Percentiles rank a stretch among this genome's conserved stretches.
These are phyloP conservation scores for Nematopogon swammerdamellus DNA, from an alignment of 2,888 invertebrate genomes.

Conservation along the genomic window DNA sequence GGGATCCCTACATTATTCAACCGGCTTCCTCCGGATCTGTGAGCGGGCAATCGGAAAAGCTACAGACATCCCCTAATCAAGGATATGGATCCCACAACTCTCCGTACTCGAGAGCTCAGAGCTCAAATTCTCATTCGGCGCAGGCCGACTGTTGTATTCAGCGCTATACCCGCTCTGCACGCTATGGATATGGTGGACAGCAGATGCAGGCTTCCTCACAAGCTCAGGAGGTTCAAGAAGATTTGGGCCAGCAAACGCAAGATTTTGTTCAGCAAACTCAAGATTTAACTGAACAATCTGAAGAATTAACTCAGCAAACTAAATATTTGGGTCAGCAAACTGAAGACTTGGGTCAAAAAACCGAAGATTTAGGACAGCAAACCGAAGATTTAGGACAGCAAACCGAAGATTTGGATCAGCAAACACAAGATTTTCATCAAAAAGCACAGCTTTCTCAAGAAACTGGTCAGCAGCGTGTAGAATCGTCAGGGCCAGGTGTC, in stretches of 20 bases:
- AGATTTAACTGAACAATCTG: slow-evolving; percentile 15
- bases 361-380: slow-evolving; percentile 17
- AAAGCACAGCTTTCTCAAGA: too few relatives aligned
- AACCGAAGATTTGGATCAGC: slow-evolving; percentile 20
- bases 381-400: slow-evolving; percentile 17
- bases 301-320: slow-evolving; percentile 16
- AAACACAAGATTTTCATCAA: slow-evolving; percentile 9
- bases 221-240: slow-evolving; percentile 9
- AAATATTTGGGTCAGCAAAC: slow-evolving; percentile 20
- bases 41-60: not conserved
- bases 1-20: slow-evolving; percentile 44
- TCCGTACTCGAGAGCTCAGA: not conserved
- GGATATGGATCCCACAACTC: not conserved
- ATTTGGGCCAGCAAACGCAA: slow-evolving; percentile 18
- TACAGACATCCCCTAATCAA: not conserved
- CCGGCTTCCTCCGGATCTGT: slow-evolving; percentile 22
- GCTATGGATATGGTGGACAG: slow-evolving; percentile 1
- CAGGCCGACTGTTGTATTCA: not conserved
- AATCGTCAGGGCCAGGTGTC: not conserved
- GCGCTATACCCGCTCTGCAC: not conserved
- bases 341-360: slow-evolving; percentile 19
- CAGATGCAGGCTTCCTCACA: slow-evolving; percentile 1
- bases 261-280: slow-evolving; percentile 19
- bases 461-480: not conserved
- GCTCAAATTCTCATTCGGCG: not conserved